Evolutionary conservation across 2,113 vertebrate genomes (phyloP).

Genomic region (Cervus canadensis): DNA sequence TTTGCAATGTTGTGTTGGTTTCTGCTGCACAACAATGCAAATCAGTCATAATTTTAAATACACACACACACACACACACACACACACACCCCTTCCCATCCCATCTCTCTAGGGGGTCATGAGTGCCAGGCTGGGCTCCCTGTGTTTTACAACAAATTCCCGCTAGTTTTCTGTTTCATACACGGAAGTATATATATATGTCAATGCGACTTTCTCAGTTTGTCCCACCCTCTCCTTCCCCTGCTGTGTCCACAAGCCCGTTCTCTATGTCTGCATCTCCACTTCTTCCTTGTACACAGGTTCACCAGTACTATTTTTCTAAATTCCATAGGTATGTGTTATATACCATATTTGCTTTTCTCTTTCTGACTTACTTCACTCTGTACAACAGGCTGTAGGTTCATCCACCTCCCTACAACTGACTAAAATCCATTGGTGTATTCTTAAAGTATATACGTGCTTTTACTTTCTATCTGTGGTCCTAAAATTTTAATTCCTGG

Average conservation of each 20-base stretch:
- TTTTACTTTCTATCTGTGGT: neutral
- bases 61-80: too few relatives aligned
- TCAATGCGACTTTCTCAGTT: neutral
- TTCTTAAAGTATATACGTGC: neutral
- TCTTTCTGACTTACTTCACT: neutral
- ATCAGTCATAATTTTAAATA: neutral
- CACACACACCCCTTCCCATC: neutral
- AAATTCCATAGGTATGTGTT: neutral
- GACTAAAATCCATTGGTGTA: neutral
- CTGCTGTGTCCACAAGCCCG: neutral
- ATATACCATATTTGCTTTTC: neutral
- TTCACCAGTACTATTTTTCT: neutral
- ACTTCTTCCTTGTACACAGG: neutral
- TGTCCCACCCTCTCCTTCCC: neutral
- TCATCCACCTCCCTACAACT: neutral
- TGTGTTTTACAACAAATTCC: neutral
- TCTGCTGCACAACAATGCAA: neutral
- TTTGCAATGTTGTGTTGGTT: neutral
- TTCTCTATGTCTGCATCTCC: neutral
- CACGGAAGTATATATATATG: rapidly evolving
- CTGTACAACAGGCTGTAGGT: neutral
- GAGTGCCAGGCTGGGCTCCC: neutral
- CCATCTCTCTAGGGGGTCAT: neutral
- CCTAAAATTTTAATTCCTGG: neutral
- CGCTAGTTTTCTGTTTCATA: neutral